phyloP scores from a whole-genome alignment of 2,797 vertebrate genomes.

The Periparus ater region DNA sequence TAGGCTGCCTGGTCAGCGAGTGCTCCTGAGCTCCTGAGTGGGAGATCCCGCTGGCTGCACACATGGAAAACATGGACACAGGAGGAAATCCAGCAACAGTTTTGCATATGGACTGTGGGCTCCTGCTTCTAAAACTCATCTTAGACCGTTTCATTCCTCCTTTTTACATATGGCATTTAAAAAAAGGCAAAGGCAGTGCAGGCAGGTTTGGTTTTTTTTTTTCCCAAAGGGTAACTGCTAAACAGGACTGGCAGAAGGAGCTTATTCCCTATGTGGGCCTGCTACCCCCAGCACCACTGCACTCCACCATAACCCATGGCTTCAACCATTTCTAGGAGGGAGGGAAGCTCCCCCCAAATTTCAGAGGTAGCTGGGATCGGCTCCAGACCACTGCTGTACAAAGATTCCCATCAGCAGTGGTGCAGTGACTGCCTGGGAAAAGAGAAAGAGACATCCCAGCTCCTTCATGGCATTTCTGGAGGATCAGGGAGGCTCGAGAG shows the following conservation, averaged over 20 bases:
- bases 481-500: neutral
- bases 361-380: accelerated
- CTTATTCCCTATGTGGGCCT: neutral
- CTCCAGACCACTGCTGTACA: neutral
- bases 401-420: neutral
- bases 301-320: neutral
- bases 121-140: neutral
- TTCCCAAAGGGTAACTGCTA: neutral
- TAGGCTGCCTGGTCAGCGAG: neutral
- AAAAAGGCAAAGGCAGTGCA: neutral
- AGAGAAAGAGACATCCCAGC: neutral
- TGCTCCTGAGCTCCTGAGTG: neutral
- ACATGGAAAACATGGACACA: accelerated
- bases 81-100: neutral
- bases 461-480: neutral
- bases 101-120: neutral
- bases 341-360: neutral
- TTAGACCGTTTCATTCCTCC: neutral
- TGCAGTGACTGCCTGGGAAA: neutral
- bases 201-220: neutral
- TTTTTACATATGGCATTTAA: neutral
- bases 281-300: accelerated
- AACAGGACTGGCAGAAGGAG: neutral
- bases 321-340: neutral
- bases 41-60: accelerated